Percentiles rank a stretch among this genome's conserved stretches.
These are phyloP conservation scores for Bombus picipes DNA, from an alignment of 1,140 invertebrate species.

Conservation along the genomic window DNA sequence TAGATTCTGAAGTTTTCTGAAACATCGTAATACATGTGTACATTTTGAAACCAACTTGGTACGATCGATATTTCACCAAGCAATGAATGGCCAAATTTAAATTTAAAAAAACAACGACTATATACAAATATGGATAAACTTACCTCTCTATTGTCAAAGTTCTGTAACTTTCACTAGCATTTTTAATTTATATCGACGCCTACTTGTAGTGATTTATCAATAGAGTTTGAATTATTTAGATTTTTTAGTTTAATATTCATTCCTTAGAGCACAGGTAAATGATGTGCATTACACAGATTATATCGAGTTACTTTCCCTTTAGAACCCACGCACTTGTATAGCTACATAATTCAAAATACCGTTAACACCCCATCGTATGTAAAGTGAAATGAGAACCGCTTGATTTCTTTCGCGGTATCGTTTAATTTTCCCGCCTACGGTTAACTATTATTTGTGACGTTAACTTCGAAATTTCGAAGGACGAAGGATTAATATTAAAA, in stretches of 20 bases:
- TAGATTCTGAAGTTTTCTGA: neutral
- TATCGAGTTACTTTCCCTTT: constrained; percentile 10
- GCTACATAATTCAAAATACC: constrained; percentile 31
- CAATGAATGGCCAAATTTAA: neutral
- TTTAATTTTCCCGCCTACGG: constrained; percentile 48
- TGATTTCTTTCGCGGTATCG: constrained; percentile 36
- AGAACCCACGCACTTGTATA: neutral
- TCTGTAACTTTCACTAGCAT: neutral
- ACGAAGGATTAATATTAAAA: too few relatives aligned
- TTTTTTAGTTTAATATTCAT: neutral
- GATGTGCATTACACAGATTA: too few relatives aligned
- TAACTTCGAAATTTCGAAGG: neutral
- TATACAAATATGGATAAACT: neutral
- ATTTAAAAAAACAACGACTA: neutral
- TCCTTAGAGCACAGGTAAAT: neutral
- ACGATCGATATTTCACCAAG: neutral
- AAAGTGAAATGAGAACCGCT: constrained; percentile 51
- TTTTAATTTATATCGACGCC: neutral
- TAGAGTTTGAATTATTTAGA: neutral
- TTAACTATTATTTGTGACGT: neutral
- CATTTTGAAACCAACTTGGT: neutral
- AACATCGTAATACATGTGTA: neutral
- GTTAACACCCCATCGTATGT: constrained; percentile 35
- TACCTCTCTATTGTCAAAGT: neutral
- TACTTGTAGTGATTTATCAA: too few relatives aligned